Percentiles rank a stretch among this genome's conserved stretches.
These are phyloP conservation scores for Cochlearius cochlearius DNA, from an alignment of 2,113 vertebrate species.

Conservation along the genomic window DNA sequence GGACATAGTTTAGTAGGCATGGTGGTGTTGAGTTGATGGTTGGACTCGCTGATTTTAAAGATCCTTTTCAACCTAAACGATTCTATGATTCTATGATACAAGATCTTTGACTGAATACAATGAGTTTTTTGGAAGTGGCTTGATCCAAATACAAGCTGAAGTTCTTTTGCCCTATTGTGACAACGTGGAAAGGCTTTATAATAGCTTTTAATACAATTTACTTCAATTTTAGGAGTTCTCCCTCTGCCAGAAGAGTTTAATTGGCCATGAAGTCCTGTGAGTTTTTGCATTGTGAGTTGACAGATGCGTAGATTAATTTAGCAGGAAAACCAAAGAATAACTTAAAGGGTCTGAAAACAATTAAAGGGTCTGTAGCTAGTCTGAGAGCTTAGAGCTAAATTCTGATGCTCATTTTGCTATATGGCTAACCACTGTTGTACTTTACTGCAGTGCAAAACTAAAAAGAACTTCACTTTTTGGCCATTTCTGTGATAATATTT, in stretches of 20 bases:
- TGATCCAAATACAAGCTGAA: not conserved
- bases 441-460: not conserved
- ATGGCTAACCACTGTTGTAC: not conserved
- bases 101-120: not conserved
- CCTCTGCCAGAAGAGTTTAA: not conserved
- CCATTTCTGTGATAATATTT: not conserved
- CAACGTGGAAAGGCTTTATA: not conserved
- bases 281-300: not conserved
- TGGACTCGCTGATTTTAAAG: no score
- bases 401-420: not conserved
- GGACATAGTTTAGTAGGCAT: no score
- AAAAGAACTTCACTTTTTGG: not conserved
- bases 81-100: no score
- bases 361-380: not conserved
- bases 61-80: no score
- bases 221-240: not conserved
- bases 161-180: not conserved
- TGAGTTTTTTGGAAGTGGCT: not conserved
- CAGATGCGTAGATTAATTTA: constrained; percentile 9
- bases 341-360: not conserved
- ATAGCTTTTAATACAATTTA: not conserved
- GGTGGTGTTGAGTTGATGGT: no score
- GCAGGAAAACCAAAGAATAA: not conserved
- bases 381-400: not conserved
- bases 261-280: not conserved